Percentiles rank a stretch among this genome's conserved stretches.
These are phyloP conservation scores for Metopolophium dirhodum DNA, from an alignment of 1,140 invertebrate genomes.

Conservation along the genomic window DNA sequence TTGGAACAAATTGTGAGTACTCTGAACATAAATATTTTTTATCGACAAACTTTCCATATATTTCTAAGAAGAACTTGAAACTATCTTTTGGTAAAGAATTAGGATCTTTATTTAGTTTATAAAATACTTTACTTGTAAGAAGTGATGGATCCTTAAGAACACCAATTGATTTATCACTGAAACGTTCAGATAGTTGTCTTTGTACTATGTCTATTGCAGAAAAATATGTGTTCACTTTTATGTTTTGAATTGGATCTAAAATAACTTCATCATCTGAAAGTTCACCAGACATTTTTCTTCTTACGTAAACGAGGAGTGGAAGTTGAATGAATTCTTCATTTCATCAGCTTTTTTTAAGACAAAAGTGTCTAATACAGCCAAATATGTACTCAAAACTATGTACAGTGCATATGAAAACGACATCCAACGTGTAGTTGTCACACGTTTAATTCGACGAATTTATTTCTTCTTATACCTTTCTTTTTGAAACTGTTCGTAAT, in stretches of 20 bases:
- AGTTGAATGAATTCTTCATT: not conserved
- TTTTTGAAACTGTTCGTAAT: conserved; percentile 32
- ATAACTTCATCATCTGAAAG: conserved; percentile 12
- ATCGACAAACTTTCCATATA: conserved; percentile 14
- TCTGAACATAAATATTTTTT: not conserved
- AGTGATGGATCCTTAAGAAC: not conserved
- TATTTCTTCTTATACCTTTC: not conserved
- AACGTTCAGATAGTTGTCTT: not conserved
- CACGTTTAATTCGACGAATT: not conserved
- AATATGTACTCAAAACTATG: not conserved
- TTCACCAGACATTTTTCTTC: conserved; percentile 14
- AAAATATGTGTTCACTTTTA: conserved; percentile 26
- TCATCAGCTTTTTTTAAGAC: not conserved
- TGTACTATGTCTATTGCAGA: conserved; percentile 1
- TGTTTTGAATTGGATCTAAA: conserved; percentile 3
- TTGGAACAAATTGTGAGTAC: not conserved
- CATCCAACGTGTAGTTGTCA: conserved; percentile 17
- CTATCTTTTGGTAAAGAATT: conserved; percentile 24
- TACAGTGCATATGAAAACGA: not conserved
- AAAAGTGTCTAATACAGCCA: conserved; percentile 9
- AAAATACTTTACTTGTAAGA: conserved; percentile 21
- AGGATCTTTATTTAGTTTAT: not conserved
- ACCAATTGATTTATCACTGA: not conserved
- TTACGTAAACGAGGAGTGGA: not conserved
- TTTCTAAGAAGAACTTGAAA: conserved; percentile 3